Base-by-base conservation (phyloP, 2,888 invertebrate genomes). In the Synanthedon vespiformis region DNA sequence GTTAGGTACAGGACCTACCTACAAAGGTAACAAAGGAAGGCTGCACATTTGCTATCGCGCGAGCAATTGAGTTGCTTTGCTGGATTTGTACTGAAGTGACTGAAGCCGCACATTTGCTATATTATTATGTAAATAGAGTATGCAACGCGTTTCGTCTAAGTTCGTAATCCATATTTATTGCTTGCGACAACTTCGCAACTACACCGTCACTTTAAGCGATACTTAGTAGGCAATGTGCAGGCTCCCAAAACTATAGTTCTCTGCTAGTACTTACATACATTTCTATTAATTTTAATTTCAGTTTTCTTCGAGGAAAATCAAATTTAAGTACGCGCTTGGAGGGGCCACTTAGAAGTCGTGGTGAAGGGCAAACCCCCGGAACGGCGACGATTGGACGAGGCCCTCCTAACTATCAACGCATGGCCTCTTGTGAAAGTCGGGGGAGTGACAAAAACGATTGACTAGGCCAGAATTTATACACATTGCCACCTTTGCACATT, bases 221-320 rank as follows among this genome's bases (percentile, higher is more conserved):
- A 5, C 4, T 22, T 5, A 22, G 22, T 22, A 5, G 22, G 5
- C 5, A 22, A 22, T 22, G 22, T 22, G 22, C 4, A 22, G 4
- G 1, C 22, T 5, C 22, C 22, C 22, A 22, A 22, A 22, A 22
- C 22, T n/a, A 40, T 18, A 40, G 16, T 44, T 18, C 11, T 51
- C 51, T 16, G 34, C 34, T 10, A 10, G 10, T 34, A n/a, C n/a
- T n/a, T n/a, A 34, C 10, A 51, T 34, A 34, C 10, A 51, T 40
- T 53, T 34, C 16, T n/a, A 40, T 22, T 52, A 40, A 47, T 34
- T 10, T 53, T 48, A 14, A 53, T 78, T 80, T n/a, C 77, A 94
- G 94, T 89, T 98, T 98, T 89, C 94, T 98, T 89, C 91, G 95
- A 57, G 96, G 96, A 54, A 96, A 96, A 84, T 88, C 92, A 57